These are phyloP conservation scores for Phyllostomus discolor DNA, from an alignment of 2,113 vertebrate species.

Conservation along the genomic window DNA sequence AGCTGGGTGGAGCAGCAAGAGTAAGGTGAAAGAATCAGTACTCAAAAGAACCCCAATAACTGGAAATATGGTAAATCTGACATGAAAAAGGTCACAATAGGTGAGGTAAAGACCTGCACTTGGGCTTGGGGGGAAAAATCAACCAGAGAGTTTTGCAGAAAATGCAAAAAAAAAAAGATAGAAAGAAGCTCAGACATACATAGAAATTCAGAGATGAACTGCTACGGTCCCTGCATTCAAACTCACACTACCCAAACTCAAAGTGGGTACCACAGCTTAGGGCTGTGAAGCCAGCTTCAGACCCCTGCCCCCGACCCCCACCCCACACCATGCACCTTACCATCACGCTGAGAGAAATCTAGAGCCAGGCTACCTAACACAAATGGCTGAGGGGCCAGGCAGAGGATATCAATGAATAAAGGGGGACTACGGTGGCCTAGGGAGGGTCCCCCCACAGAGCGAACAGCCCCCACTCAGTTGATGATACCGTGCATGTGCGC, in stretches of 20 bases:
- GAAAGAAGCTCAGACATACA: background rate
- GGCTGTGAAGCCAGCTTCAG: background rate
- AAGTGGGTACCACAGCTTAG: background rate
- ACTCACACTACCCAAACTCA: background rate
- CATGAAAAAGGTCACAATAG: background rate
- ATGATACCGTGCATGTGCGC: background rate
- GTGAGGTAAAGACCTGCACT: background rate
- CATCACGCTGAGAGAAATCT: background rate
- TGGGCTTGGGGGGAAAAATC: background rate
- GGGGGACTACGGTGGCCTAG: too few species aligned
- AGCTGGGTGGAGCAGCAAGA: background rate
- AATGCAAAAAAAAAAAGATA: background rate
- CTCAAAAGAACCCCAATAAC: background rate
- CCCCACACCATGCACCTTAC: background rate
- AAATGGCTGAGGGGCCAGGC: background rate
- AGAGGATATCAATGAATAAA: background rate
- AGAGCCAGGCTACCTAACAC: background rate
- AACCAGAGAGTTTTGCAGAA: background rate
- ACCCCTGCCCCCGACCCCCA: background rate
- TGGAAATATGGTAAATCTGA: background rate
- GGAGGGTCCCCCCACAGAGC: background rate
- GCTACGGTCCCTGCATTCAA: background rate
- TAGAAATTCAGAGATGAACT: background rate
- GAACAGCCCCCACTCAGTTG: background rate
- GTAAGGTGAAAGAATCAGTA: background rate